Evolutionary conservation across 2,113 vertebrate genomes (phyloP), one percentile per base, ranked within the genome.

Genomic region (Canis aureus): DNA sequence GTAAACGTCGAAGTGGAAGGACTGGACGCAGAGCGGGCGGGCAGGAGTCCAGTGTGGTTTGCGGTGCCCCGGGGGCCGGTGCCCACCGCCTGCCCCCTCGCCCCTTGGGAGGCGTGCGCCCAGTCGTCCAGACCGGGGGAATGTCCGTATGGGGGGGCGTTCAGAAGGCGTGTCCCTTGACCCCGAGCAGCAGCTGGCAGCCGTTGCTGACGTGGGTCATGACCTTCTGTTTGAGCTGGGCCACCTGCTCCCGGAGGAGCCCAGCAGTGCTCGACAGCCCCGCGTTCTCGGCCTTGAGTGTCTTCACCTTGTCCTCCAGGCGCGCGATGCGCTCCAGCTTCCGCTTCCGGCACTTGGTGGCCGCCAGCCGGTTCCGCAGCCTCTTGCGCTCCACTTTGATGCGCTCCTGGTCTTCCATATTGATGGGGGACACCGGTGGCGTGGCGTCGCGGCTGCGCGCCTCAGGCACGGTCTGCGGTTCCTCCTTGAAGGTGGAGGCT

Each of bases 311-410:
- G 57, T 99, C 99, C 98, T 99, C 99, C 98, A 99, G 98, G 29
- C 99, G 99, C 20, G 99, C 99, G 98, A 99, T 99, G 92, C 99
- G 99, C 98, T 99, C 99, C 98, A 99, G 99, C 94, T 99, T 99
- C 98, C 99, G 98, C 98, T 99, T 98, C 97, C 99, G 99, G 98
- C 99, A 99, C 83, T 99, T 99, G 93, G 99, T 99, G 43, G 99
- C 99, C 0, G 99, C 99, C 93, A 99, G 97, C 19, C 99, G 99
- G 99, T 99, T 99, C 83, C 99, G 98, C 98, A 99, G 98, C 97
- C 99, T 97, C 98, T 99, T 99, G 94, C 99, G 98, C 98, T 99
- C 99, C 67, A 99, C 99, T 96, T 99, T 99, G 98, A 99, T 99
- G 84, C 98, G 98, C 98, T 99, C 99, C 98, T 99, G 99, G 79